Conservation (phyloP, 2,113 vertebrate species). For the Galemys pyrenaicus region DNA sequence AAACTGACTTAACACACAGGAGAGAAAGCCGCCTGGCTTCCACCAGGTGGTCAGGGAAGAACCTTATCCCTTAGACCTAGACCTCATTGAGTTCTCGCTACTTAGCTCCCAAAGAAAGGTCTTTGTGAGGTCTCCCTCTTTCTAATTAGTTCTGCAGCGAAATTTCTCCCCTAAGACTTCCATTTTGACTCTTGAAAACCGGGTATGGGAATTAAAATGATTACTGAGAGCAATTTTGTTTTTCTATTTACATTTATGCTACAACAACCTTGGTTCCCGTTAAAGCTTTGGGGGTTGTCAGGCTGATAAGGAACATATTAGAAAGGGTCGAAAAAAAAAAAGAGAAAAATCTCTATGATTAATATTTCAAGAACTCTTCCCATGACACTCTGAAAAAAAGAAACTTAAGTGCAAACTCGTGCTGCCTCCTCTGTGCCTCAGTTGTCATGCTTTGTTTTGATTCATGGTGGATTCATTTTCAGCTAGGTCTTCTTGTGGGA, state of each 20-base stretch:
- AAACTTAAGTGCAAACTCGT: background rate
- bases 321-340: background rate
- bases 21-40: background rate
- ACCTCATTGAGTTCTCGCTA: background rate
- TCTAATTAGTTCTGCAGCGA: background rate
- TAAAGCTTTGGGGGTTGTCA: background rate
- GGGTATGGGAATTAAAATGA: background rate
- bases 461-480: background rate
- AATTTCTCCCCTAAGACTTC: background rate
- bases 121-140: background rate
- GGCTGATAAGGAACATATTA: background rate
- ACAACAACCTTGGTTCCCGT: background rate
- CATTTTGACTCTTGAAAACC: background rate
- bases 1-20: no score
- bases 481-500: background rate
- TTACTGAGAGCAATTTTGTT: background rate
- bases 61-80: background rate
- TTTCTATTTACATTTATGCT: slow-evolving; percentile 7
- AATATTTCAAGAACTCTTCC: background rate
- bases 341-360: background rate
- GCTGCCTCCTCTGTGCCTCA: background rate
- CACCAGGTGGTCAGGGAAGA: background rate
- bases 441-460: background rate
- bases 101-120: accelerated
- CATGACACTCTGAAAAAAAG: background rate